Conservation (phyloP, 1,140 invertebrate species). For the Papilio aristodemus region DNA sequence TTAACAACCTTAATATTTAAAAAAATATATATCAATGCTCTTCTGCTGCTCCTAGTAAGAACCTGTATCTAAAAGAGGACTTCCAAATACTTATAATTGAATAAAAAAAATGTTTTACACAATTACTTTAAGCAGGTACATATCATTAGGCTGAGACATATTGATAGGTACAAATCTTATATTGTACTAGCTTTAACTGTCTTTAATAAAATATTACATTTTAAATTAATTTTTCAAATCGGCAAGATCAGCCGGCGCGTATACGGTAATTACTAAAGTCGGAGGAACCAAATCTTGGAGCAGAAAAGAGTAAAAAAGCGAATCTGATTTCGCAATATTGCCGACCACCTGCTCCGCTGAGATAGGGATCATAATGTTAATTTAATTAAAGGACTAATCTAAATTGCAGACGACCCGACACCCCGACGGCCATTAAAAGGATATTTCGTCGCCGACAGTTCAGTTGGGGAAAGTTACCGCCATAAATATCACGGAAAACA, state of each 20-base stretch:
- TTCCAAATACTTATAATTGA: too few relatives aligned
- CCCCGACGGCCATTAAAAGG: slow-evolving; percentile 74
- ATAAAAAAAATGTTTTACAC: neutral
- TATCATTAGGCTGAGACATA: too few relatives aligned
- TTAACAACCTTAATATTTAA: neutral
- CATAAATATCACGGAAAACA: slow-evolving; percentile 70
- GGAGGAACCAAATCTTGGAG: slow-evolving; percentile 8
- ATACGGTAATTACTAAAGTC: slow-evolving; percentile 15
- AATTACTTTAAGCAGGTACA: neutral
- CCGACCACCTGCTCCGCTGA: slow-evolving; percentile 70
- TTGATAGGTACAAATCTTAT: too few relatives aligned
- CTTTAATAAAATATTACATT: too few relatives aligned
- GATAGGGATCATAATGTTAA: slow-evolving; percentile 80
- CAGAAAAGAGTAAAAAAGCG: slow-evolving; percentile 43
- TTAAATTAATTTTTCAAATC: too few relatives aligned
- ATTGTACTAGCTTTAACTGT: too few relatives aligned
- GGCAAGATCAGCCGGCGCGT: too few relatives aligned
- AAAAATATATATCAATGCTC: too few relatives aligned
- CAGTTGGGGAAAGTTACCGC: slow-evolving; percentile 65
- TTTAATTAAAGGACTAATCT: slow-evolving; percentile 81
- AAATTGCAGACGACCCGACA: slow-evolving; percentile 79
- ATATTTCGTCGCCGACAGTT: slow-evolving; percentile 70
- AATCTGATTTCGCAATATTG: slow-evolving; percentile 65
- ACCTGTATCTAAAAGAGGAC: neutral
- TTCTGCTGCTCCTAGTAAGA: neutral